A percentile compares a stretch with the other conserved stretches of the same genome.
Conservation (phyloP, 2,797 vertebrate species). For the Buceros bicornis region DNA sequence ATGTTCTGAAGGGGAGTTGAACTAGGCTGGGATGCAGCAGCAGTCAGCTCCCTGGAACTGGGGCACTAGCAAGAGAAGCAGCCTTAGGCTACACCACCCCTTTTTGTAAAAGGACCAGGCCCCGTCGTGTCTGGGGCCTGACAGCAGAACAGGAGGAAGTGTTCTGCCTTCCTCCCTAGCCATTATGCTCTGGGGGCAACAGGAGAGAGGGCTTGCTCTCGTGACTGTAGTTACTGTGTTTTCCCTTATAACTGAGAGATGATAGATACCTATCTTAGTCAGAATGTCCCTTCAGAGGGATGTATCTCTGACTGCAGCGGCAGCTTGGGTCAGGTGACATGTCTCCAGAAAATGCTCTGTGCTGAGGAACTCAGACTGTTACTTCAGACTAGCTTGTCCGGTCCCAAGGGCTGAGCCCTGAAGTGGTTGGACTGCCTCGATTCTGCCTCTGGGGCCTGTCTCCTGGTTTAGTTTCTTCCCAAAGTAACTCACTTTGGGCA, state of each 20-base stretch:
- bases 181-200: background rate
- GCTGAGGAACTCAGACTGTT: background rate
- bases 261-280: background rate
- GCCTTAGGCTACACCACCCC: background rate
- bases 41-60: background rate
- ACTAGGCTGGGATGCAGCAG: background rate
- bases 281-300: background rate
- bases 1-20: background rate
- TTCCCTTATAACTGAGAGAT: background rate
- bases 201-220: background rate
- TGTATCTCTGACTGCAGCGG: background rate
- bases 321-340: background rate
- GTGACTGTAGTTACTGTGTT: background rate
- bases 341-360: background rate
- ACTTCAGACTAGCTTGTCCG: accelerated
- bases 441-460: background rate
- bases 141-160: background rate
- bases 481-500: background rate
- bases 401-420: background rate
- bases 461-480: background rate
- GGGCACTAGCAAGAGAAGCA: background rate
- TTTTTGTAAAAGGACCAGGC: background rate
- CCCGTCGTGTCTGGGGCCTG: background rate
- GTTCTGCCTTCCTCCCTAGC: background rate
- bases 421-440: background rate